phyloP scores from a whole-genome alignment of 2,888 invertebrate genomes.

The Clistopyga incitator region DNA sequence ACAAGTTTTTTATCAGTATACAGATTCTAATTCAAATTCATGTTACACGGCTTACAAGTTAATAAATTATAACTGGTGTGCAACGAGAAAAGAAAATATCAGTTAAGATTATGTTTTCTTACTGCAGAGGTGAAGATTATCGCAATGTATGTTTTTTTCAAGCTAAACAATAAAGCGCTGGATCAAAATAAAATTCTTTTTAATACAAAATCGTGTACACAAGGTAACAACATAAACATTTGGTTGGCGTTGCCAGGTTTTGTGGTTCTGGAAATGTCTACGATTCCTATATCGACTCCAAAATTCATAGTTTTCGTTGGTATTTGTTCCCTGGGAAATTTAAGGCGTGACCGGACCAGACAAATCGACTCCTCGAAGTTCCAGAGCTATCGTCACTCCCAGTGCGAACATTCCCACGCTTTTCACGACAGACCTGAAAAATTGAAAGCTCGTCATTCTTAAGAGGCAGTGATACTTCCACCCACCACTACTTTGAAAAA shows the following conservation, averaged over 20 bases:
- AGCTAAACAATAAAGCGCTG: background rate
- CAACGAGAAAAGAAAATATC: background rate
- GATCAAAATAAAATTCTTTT: constrained; percentile 17
- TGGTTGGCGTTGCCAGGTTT: background rate
- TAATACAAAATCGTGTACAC: constrained; percentile 35
- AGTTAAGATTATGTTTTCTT: background rate
- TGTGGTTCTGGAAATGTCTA: constrained; percentile 6
- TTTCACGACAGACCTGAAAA: constrained; percentile 91
- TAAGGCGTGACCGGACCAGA: constrained; percentile 86
- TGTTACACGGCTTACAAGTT: too few relatives aligned
- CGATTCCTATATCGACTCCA: background rate
- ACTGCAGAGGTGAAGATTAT: background rate
- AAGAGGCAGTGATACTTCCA: too few relatives aligned
- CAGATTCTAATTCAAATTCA: too few relatives aligned
- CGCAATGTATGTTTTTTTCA: background rate
- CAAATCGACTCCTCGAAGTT: constrained; percentile 91
- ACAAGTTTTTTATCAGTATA: too few relatives aligned
- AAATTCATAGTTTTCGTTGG: background rate
- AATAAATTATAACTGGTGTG: too few relatives aligned
- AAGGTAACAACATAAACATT: constrained; percentile 2
- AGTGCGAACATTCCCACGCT: constrained; percentile 91
- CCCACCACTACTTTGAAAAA: too few relatives aligned
- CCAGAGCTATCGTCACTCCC: constrained; percentile 92
- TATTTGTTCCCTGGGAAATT: background rate
- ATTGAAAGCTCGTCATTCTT: background rate